Evolutionary conservation across 2,888 invertebrate genomes (phyloP).

Genomic region (Aspidiotus destructor): DNA sequence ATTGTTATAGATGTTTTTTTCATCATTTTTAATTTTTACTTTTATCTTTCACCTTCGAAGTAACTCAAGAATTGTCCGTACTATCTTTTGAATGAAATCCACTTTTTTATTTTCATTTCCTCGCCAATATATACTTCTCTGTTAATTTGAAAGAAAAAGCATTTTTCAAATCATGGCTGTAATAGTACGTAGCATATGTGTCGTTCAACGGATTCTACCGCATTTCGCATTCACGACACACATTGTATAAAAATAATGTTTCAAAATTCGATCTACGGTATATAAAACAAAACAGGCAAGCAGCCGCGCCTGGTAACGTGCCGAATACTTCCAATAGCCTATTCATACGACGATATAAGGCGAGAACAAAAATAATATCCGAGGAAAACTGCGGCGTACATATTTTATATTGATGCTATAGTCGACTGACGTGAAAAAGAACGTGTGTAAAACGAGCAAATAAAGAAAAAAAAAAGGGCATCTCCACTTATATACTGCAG

Average conservation of each 20-base stretch:
- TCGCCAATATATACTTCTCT: too few relatives aligned
- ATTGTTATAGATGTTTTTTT: too few relatives aligned
- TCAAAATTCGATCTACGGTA: constrained; percentile 4
- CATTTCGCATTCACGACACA: neutral
- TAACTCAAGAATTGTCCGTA: too few relatives aligned
- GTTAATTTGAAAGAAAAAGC: too few relatives aligned
- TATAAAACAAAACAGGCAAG: neutral
- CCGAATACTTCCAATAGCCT: constrained; percentile 10
- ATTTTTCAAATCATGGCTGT: too few relatives aligned
- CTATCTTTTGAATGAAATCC: too few relatives aligned
- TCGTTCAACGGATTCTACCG: neutral
- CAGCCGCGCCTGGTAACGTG: constrained; percentile 2
- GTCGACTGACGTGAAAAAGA: constrained; percentile 23
- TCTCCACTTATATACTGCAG: too few relatives aligned
- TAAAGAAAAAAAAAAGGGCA: neutral
- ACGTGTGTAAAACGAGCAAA: constrained; percentile 11
- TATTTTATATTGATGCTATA: constrained; percentile 7
- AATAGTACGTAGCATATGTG: neutral
- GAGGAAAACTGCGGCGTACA: constrained; percentile 4
- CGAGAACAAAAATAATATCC: neutral
- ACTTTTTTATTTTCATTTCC: too few relatives aligned
- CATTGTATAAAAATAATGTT: constrained; percentile 9
- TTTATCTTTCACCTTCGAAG: too few relatives aligned
- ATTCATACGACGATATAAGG: constrained; percentile 10
- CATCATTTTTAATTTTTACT: too few relatives aligned